Evolutionary conservation across 2,797 vertebrate genomes (phyloP).

Genomic region (Zenarchopterus dispar): DNA sequence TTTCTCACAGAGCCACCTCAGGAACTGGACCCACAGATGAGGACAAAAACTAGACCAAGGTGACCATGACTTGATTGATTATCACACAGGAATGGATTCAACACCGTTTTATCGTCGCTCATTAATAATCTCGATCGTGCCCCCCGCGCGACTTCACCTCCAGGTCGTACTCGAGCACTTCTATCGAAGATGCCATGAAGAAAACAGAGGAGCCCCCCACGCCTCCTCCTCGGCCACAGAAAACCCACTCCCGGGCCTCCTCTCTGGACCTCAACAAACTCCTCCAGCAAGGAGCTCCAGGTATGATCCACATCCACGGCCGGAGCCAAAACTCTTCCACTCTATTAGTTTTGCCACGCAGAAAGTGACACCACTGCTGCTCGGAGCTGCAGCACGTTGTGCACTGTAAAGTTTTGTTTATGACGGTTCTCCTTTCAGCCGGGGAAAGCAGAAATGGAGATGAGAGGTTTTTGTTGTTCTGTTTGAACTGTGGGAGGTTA

Average conservation of each 20-base stretch:
- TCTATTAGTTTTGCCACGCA: not conserved
- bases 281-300: slow-evolving; percentile 89
- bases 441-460: slow-evolving; percentile 40
- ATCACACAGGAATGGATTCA: too few relatives aligned
- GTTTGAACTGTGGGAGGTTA: slow-evolving; percentile 19
- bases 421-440: slow-evolving; percentile 34
- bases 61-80: slow-evolving; percentile 24
- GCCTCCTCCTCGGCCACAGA: slow-evolving; percentile 94
- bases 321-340: not conserved
- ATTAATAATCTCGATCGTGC: not conserved
- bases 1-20: slow-evolving; percentile 67
- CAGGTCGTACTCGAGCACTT: slow-evolving; percentile 96
- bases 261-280: slow-evolving; percentile 98
- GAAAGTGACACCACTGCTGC: slow-evolving; percentile 2
- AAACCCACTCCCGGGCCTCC: slow-evolving; percentile 95
- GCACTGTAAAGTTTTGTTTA: slow-evolving; percentile 11
- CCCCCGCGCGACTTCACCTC: not conserved
- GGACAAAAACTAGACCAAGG: slow-evolving; percentile 79
- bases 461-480: not conserved
- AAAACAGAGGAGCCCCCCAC: slow-evolving; percentile 93
- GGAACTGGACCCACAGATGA: slow-evolving; percentile 73
- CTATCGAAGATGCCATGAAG: slow-evolving; percentile 94
- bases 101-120: too few relatives aligned
- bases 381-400: not conserved
- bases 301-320: slow-evolving; percentile 56